Evolutionary conservation across 2,113 vertebrate species (phyloP), one percentile per base, ranked within the genome.

Genomic region (Brachionichthys hirsutus): DNA sequence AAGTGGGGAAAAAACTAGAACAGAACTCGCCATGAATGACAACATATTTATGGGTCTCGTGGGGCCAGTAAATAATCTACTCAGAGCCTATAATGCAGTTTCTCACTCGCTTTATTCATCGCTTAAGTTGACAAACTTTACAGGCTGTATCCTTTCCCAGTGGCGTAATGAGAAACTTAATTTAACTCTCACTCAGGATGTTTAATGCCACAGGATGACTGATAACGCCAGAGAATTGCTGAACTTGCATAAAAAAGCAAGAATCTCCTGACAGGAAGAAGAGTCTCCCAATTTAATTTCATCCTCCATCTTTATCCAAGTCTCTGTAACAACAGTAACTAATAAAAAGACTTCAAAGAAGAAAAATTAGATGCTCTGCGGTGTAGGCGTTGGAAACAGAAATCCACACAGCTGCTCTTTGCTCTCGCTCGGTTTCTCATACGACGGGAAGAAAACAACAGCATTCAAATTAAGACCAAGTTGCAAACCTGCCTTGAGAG

Each of bases 381-480:
- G 73, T 53, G 77, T 84, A 70, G 72, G 80, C 61, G 83, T 62
- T n/a, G 2, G 52, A 24, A 12, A 24, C 35, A 55, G 63, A 78
- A 70, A 85, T 54, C 58, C 80, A 66, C 77, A 84, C 79, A 83
- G 84, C 66, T 62, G 67, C 62, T 61, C 78, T 74, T 68, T 78
- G 68, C 68, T 51, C 56, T 77, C 40, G 24, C 54, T 62, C 4
- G 51, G 57, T 64, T 77, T 46, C 71, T 70, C 20, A 54, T 73
- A 78, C 4, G 53, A 49, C 43, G 22, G 69, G 79, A 85, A 82
- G 79, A 87, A 90, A 87, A 86, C 82, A 80, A 70, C 52, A 54
- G 1, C 17, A 48, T 64, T 64, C 64, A 84, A 85, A 88, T 83
- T 78, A 79, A 82, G 77, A 80, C 62, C 71, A 70, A 80, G 82